A percentile compares a stretch with the other conserved stretches of the same genome.
Conservation (phyloP, 2,888 invertebrate species). For the Conomelus anceps region DNA sequence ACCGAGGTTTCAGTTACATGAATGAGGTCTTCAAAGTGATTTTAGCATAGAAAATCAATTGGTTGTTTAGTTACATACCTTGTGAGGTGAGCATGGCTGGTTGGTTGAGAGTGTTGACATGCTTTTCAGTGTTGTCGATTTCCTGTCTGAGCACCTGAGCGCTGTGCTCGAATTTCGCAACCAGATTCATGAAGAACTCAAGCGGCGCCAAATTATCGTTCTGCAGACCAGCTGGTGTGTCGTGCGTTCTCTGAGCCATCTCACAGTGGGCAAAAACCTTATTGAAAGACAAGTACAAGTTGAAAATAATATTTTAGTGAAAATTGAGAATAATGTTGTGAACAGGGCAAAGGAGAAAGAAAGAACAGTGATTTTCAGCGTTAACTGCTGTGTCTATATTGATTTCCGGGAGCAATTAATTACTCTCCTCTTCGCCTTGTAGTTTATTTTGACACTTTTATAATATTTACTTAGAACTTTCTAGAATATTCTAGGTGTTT, state of each 20-base stretch:
- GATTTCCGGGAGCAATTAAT: too few relatives aligned
- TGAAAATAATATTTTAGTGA: background rate
- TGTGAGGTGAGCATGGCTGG: slow-evolving; percentile 60
- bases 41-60: too few relatives aligned
- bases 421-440: too few relatives aligned
- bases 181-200: slow-evolving; percentile 61
- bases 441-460: too few relatives aligned
- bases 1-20: too few relatives aligned
- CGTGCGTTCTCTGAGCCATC: slow-evolving; percentile 71
- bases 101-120: slow-evolving; percentile 58
- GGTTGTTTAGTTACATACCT: slow-evolving; percentile 42
- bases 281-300: slow-evolving; percentile 8
- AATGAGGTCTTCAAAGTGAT: too few relatives aligned
- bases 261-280: slow-evolving; percentile 61
- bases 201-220: slow-evolving; percentile 67
- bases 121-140: slow-evolving; percentile 65
- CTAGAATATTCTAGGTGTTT: too few relatives aligned
- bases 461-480: too few relatives aligned
- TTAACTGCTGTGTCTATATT: too few relatives aligned
- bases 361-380: too few relatives aligned
- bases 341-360: too few relatives aligned
- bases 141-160: slow-evolving; percentile 61
- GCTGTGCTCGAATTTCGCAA: slow-evolving; percentile 62
- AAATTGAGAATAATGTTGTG: background rate
- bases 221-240: slow-evolving; percentile 66